Evolutionary conservation across 2,113 vertebrate species (phyloP).

Genomic region (Paramormyrops kingsleyae): DNA sequence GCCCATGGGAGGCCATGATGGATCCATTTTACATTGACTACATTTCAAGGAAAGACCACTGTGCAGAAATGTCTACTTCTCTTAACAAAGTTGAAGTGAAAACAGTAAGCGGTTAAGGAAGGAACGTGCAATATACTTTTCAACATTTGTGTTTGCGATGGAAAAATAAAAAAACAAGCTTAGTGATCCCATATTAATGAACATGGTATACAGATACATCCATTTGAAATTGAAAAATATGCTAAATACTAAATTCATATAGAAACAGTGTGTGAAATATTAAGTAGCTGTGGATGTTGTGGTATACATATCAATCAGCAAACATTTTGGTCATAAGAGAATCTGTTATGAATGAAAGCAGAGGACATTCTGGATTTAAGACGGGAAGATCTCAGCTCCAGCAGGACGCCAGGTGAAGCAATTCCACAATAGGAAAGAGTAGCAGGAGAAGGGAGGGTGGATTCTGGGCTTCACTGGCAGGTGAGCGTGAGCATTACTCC

Average conservation of each 20-base stretch:
- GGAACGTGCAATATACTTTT: neutral
- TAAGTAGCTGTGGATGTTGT: neutral
- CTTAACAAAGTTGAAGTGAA: constrained; percentile 7
- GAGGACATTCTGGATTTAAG: constrained; percentile 26
- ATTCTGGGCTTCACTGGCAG: constrained; percentile 35
- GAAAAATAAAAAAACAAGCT: neutral
- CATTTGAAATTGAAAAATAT: neutral
- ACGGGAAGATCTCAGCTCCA: constrained; percentile 24
- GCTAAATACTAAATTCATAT: neutral
- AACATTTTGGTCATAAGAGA: neutral
- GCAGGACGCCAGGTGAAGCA: constrained; percentile 32
- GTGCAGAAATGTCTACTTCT: constrained; percentile 30
- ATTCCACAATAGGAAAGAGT: constrained; percentile 17
- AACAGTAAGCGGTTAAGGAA: neutral
- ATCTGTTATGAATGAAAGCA: neutral
- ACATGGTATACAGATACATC: neutral
- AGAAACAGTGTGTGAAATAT: neutral
- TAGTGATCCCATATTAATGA: neutral
- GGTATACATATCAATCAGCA: neutral
- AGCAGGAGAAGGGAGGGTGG: constrained; percentile 22
- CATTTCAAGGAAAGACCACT: constrained; percentile 37
- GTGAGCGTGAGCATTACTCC: constrained; percentile 38
- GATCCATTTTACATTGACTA: constrained; percentile 59
- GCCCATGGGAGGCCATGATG: constrained; percentile 46
- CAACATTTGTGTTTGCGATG: neutral